Base-by-base conservation (phyloP, 1,140 invertebrate species). In the Pteromalus puparum region DNA sequence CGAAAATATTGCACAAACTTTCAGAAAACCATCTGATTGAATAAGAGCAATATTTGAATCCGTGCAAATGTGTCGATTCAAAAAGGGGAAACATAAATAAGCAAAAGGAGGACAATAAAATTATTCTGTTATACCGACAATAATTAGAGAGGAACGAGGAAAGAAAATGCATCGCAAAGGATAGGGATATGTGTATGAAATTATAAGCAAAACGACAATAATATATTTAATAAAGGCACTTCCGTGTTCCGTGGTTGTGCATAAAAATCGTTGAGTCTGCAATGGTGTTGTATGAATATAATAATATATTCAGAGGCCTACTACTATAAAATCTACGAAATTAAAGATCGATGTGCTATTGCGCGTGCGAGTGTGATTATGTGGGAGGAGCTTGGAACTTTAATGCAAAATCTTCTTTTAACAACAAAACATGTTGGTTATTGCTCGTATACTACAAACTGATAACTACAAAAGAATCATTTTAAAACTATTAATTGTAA, bases 71-170 rank as follows among this genome's bases (percentile, higher is more conserved):
- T 10, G 46, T 48, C 4, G 46, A 48, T 48, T 48, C 10, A 15
- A 48, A 48, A 48, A 48, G 15, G 13, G 46, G 46, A 48, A 48
- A 48, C 46, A 48, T 18, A 48, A 15, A 67, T 67, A 61, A 75
- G 6, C 30, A 30, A 68, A 68, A 42, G 61, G 70, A 42, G 21
- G 83, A 84, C 76, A 84, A 84, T 84, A 84, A 83, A 79, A 38
- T 79, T 46, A 79, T 46, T 42, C 24, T 28, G 34, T 65, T 74
- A 30, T 48, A 61, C 1, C 13, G 76, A 83, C 76, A 83, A 83
- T 83, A 80, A 79, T 65, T 73, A 73, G 34, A 73, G n/a, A 61
- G 12, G n/a, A 46, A 4, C 2, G 21, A 68, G 18, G 34, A 42
- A 76, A 21, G 18, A 0, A 9, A 80, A n/a, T 72, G 18, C 30